Evolutionary conservation across 2,797 vertebrate species (phyloP).

Genomic region (Lacerta bilineata): DNA sequence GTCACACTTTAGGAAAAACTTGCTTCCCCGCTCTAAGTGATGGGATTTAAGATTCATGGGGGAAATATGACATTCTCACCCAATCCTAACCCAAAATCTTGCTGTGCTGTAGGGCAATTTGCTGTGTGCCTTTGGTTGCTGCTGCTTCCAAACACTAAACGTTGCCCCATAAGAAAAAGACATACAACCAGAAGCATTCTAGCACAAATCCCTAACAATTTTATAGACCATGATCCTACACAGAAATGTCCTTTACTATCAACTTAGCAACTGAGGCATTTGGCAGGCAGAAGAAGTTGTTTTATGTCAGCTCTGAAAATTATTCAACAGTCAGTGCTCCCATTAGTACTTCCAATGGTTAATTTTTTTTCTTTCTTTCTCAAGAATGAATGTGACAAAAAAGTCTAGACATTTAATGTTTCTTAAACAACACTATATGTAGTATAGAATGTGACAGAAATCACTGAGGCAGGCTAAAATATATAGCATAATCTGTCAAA

Average conservation of each 20-base stretch:
- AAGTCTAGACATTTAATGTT: conserved; percentile 74
- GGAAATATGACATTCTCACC: background rate
- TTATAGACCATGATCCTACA: background rate
- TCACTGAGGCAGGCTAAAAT: conserved; percentile 72
- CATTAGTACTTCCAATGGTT: conserved; percentile 73
- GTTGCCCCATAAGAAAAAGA: background rate
- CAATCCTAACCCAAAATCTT: too few relatives aligned
- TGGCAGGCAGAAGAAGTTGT: conserved; percentile 42
- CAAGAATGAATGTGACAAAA: conserved; percentile 68
- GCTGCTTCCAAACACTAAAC: background rate
- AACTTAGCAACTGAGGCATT: conserved; percentile 52
- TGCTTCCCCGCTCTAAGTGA: background rate
- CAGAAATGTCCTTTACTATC: conserved; percentile 59
- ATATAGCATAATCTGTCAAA: conserved; percentile 68
- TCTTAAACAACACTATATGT: conserved; percentile 62
- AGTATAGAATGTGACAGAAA: conserved; percentile 69
- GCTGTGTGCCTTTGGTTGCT: background rate
- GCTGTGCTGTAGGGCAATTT: background rate
- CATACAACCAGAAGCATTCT: conserved; percentile 1
- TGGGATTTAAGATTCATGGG: background rate
- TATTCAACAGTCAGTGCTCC: conserved; percentile 68
- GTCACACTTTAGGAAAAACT: background rate
- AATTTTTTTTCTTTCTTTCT: conserved; percentile 71
- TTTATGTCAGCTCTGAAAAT: conserved; percentile 70
- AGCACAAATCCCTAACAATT: background rate